These are phyloP conservation scores for Verasper variegatus DNA, from an alignment of 2,113 vertebrate genomes.

Conservation along the genomic window DNA sequence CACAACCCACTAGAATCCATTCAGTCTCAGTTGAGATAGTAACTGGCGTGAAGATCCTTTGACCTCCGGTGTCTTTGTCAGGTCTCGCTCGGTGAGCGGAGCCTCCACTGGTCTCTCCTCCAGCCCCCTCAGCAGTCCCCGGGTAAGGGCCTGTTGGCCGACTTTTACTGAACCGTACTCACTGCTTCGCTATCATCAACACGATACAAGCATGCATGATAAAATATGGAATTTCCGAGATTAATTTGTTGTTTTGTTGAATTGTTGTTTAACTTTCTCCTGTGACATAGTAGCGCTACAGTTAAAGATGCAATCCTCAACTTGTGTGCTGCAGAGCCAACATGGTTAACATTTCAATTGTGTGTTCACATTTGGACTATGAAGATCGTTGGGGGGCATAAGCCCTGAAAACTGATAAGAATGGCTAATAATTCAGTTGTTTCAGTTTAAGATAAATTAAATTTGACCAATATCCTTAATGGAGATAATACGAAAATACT, in stretches of 20 bases:
- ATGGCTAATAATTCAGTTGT: too few species aligned
- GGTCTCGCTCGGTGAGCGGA: constrained; percentile 93
- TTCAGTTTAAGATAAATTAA: too few species aligned
- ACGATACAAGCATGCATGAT: not conserved
- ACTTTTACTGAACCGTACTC: not conserved
- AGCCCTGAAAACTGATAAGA: too few species aligned
- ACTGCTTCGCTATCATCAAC: constrained; percentile 11
- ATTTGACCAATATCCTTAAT: too few species aligned
- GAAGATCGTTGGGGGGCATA: too few species aligned
- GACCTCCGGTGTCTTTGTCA: constrained; percentile 52
- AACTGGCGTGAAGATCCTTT: not conserved
- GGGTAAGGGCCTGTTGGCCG: constrained; percentile 83
- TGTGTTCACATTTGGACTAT: too few species aligned
- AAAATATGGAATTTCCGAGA: not conserved
- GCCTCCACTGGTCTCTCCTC: constrained; percentile 92
- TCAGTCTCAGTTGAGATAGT: not conserved
- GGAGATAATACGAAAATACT: too few species aligned
- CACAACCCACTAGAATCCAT: not conserved
- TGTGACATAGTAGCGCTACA: not conserved
- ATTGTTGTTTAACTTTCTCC: not conserved
- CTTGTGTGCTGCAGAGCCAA: not conserved
- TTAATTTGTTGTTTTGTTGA: too few species aligned
- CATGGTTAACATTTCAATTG: too few species aligned
- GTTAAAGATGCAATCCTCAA: not conserved
- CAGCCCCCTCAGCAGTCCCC: constrained; percentile 92